A percentile compares a stretch with the other conserved stretches of the same genome.
Evolutionary conservation across 1,140 invertebrate genomes (phyloP).

Genomic region (Philotrypesis tridentata): DNA sequence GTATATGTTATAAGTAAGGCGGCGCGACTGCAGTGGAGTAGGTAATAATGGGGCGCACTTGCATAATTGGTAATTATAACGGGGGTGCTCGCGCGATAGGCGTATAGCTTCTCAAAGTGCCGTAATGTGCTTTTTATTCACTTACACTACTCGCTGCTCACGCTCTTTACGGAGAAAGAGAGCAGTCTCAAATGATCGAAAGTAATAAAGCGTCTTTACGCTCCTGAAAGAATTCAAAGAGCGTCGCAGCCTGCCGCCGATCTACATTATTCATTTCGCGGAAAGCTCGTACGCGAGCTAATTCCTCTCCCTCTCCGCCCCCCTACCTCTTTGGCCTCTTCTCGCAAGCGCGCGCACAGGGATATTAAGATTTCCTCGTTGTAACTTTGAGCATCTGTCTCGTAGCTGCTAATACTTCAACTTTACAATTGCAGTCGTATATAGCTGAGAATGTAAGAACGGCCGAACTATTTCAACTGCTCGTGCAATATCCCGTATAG

Average conservation of each 20-base stretch:
- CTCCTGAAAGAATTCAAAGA: neutral
- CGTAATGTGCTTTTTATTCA: neutral
- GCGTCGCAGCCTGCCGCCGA: neutral
- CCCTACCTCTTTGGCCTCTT: neutral
- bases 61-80: neutral
- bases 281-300: neutral
- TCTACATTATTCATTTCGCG: neutral
- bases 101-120: neutral
- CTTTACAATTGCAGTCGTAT: neutral
- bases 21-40: neutral
- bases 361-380: too few species aligned
- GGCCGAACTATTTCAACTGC: too few species aligned
- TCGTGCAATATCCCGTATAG: too few species aligned
- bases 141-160: neutral
- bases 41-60: neutral
- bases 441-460: neutral
- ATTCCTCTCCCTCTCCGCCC: neutral
- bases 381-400: neutral
- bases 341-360: too few species aligned
- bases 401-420: neutral
- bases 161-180: neutral
- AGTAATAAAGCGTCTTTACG: neutral
- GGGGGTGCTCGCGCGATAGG: neutral
- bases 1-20: neutral
- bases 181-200: neutral